phyloP scores from a whole-genome alignment of 2,888 invertebrate species.

The Frankliniella intonsa region DNA sequence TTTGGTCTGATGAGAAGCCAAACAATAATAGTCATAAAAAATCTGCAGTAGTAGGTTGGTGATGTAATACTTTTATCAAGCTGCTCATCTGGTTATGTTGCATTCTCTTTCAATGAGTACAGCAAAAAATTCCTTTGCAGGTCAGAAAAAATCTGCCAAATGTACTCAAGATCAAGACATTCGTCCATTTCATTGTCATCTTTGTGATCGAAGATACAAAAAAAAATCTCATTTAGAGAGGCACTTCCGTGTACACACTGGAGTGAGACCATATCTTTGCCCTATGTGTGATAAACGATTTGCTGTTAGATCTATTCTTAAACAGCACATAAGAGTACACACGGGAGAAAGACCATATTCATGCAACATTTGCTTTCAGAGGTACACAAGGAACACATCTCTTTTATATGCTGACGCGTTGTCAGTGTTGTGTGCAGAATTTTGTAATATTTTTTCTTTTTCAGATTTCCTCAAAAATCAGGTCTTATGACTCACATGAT shows the following conservation, averaged over 20 bases:
- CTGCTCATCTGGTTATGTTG: not conserved
- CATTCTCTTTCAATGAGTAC: not conserved
- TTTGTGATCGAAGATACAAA: constrained; percentile 36
- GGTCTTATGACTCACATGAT: constrained; percentile 37
- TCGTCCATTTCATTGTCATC: constrained; percentile 35
- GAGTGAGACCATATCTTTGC: constrained; percentile 36
- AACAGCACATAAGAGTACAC: constrained; percentile 37
- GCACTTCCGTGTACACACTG: constrained; percentile 36
- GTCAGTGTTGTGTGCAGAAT: not conserved
- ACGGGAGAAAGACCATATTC: constrained; percentile 29
- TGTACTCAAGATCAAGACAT: not conserved
- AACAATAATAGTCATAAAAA: not conserved
- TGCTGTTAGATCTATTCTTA: constrained; percentile 35
- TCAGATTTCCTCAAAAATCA: constrained; percentile 35
- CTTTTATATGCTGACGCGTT: not conserved
- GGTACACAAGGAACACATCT: not conserved
- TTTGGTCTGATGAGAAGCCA: not conserved
- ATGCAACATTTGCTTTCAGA: constrained; percentile 34
- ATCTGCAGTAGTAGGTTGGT: not conserved
- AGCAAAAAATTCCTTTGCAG: not conserved
- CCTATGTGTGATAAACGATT: constrained; percentile 35
- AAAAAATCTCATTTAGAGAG: constrained; percentile 37
- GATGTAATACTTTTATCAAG: not conserved
- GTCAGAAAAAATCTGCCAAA: not conserved
- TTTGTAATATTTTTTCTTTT: not conserved